phyloP scores from a whole-genome alignment of 1,140 invertebrate genomes.

The Drosophila obscura region DNA sequence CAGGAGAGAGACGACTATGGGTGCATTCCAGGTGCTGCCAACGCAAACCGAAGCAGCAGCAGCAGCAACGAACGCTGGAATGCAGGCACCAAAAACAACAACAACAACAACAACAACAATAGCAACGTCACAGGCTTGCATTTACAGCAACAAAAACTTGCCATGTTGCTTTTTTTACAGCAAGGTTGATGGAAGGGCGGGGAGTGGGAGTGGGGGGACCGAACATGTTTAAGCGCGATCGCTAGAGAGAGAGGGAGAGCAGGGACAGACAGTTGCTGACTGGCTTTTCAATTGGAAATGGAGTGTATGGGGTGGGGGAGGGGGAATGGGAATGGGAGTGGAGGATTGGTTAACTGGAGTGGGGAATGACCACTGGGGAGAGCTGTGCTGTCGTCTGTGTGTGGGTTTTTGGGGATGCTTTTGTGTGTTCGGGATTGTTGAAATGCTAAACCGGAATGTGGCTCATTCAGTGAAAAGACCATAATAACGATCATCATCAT shows the following conservation, averaged over 20 bases:
- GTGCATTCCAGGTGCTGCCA: constrained; percentile 45
- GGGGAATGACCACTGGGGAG: background rate
- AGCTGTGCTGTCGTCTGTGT: constrained; percentile 31
- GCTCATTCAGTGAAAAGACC: constrained; percentile 80
- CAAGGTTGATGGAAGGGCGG: constrained; percentile 3
- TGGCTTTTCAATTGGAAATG: constrained; percentile 65
- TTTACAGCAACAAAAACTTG: constrained; percentile 61
- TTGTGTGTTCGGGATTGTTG: constrained; percentile 60
- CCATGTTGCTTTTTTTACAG: constrained; percentile 63
- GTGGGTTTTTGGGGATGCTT: constrained; percentile 80
- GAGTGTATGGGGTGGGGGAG: constrained; percentile 16
- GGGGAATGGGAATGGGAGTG: constrained; percentile 39
- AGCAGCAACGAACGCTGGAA: constrained; percentile 29
- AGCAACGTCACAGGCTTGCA: constrained; percentile 30
- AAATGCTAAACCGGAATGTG: constrained; percentile 78
- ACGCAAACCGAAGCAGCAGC: constrained; percentile 58
- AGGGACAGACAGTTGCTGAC: constrained; percentile 20
- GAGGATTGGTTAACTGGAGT: constrained; percentile 8
- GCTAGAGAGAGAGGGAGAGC: constrained; percentile 16
- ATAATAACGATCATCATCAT: constrained; percentile 49
- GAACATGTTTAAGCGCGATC: constrained; percentile 63
- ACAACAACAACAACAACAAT: constrained; percentile 20
- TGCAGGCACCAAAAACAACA: constrained; percentile 4
- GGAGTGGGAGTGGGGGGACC: constrained; percentile 14
- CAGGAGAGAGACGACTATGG: constrained; percentile 16